Base-by-base conservation (phyloP, 2,888 invertebrate species). In the Osmoderma eremita region DNA sequence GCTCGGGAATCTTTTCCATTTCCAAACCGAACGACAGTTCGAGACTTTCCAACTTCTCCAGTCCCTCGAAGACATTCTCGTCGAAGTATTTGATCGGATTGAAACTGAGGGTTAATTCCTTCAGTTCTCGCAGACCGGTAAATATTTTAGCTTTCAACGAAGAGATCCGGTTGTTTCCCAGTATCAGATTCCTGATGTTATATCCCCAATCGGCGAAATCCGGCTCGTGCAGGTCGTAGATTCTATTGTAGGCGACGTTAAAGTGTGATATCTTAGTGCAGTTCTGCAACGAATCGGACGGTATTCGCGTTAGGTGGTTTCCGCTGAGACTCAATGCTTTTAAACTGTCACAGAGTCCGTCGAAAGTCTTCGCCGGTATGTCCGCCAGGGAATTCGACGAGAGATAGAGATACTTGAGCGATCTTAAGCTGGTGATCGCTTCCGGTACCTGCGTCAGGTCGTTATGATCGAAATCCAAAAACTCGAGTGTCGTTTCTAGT, bases 91-190 rank as follows among this genome's bases (percentile, higher is more conserved):
- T 89, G 71, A 97, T 87, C 77, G 93, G 91, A 82, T 97, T 97
- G 82, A 96, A 95, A 79, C 95, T 95, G 72, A 97, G 84, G 83
- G 93, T 94, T 71, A 97, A 88, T 82, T 96, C 95, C 77, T 91
- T 91, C 73, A 97, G 86, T 73, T 91, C 88, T 71, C 88, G 88
- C 61, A 92, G 86, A 42, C 90, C 89, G 67, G 87, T 86, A 80
- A 95, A 92, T 72, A 91, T 88, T 76, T 88, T 88, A 71, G 88
- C 85, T 77, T 88, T 88, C 73, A 91, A 84, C 80, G 87, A 89
- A 38, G 91, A 90, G 72, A 95, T 89, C 80, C 91, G 88, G 80
- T 95, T 95, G 83, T 94, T 95, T 70, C 92, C 87, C 75, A 95
- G 84, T 74, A 94, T 86, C 69, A 95, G 86, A 72, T 93, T 94